These are phyloP conservation scores for Etheostoma cragini DNA, from an alignment of 2,113 vertebrate genomes.

Conservation along the genomic window DNA sequence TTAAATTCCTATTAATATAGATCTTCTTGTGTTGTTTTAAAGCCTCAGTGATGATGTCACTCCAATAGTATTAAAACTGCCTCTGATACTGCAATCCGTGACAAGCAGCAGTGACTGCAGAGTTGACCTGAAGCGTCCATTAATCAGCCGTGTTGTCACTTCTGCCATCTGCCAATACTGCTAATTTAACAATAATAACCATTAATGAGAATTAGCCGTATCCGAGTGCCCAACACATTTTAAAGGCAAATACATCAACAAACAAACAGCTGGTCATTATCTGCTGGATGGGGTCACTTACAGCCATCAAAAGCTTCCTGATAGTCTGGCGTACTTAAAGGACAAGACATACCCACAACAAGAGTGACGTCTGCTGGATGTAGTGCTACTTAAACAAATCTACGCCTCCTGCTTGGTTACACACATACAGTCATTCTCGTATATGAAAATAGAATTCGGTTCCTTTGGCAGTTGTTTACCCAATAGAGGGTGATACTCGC, in stretches of 20 bases:
- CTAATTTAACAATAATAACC: slow-evolving; percentile 47
- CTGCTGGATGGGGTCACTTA: slow-evolving; percentile 1
- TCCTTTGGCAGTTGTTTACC: background rate
- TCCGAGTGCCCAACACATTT: slow-evolving; percentile 1
- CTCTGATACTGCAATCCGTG: background rate
- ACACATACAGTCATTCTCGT: slow-evolving; percentile 14
- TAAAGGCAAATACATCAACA: slow-evolving; percentile 51
- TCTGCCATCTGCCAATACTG: slow-evolving; percentile 52
- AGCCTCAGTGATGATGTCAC: slow-evolving; percentile 8
- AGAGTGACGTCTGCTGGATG: slow-evolving; percentile 8
- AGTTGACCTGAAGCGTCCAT: background rate
- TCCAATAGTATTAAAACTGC: slow-evolving; percentile 7
- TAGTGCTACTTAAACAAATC: slow-evolving; percentile 9
- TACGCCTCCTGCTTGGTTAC: slow-evolving; percentile 6
- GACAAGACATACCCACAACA: background rate
- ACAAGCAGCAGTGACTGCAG: background rate
- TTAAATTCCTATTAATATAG: slow-evolving; percentile 8
- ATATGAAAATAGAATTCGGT: slow-evolving; percentile 23
- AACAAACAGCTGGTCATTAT: slow-evolving; percentile 43
- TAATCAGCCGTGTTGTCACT: slow-evolving; percentile 37
- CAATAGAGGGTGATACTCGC: slow-evolving; percentile 23
- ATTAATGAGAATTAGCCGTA: slow-evolving; percentile 48
- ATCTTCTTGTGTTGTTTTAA: background rate
- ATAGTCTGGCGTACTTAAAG: slow-evolving; percentile 19
- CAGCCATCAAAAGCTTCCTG: slow-evolving; percentile 4